These are phyloP conservation scores for Galendromus occidentalis DNA, from an alignment of 1,140 invertebrate genomes.

Conservation along the genomic window DNA sequence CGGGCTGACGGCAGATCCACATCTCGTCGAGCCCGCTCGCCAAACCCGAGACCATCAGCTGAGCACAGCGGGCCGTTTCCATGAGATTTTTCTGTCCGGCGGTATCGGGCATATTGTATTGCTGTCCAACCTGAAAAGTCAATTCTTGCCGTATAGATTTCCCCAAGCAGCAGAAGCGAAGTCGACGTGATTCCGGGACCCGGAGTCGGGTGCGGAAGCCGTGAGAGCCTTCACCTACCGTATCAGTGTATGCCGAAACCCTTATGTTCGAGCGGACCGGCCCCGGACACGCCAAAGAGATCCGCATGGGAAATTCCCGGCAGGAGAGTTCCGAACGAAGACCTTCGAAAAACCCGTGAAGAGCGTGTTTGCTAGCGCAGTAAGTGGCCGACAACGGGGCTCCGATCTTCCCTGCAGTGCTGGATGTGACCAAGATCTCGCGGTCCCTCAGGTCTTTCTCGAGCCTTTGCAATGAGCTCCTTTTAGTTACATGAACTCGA, in stretches of 20 bases:
- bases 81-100: constrained; percentile 32
- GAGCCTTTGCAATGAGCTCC: constrained; percentile 18
- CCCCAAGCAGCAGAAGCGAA: too few relatives aligned
- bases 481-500: neutral
- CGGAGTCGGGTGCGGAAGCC: too few relatives aligned
- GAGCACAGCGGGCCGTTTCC: constrained; percentile 45
- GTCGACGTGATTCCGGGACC: too few relatives aligned
- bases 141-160: too few relatives aligned
- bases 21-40: constrained; percentile 51
- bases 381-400: constrained; percentile 54
- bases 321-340: constrained; percentile 40
- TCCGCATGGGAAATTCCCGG: constrained; percentile 32
- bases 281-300: constrained; percentile 54
- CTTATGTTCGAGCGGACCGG: constrained; percentile 50
- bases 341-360: constrained; percentile 52
- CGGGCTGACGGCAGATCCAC: constrained; percentile 46
- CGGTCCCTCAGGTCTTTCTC: constrained; percentile 31
- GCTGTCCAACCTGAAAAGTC: neutral
- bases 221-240: constrained; percentile 15
- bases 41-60: constrained; percentile 47
- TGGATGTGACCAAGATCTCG: constrained; percentile 50
- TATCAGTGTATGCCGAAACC: constrained; percentile 44
- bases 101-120: constrained; percentile 22
- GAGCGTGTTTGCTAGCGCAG: constrained; percentile 53
- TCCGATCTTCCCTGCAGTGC: constrained; percentile 44